A percentile compares a stretch with the other conserved stretches of the same genome.
Conservation (phyloP, 2,113 vertebrate genomes). For the Candoia aspera region DNA sequence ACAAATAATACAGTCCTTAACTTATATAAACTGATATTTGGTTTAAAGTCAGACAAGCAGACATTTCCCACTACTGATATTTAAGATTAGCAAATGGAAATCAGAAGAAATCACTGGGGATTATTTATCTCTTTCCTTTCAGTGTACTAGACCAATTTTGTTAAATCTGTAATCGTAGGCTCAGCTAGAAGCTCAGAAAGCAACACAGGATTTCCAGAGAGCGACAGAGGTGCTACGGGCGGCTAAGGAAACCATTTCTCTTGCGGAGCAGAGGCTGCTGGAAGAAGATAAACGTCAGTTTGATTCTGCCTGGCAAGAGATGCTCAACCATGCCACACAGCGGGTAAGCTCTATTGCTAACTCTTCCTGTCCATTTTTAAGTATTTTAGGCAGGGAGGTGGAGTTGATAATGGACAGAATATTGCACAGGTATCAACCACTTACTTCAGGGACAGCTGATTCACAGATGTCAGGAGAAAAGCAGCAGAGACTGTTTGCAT, state of each 20-base stretch:
- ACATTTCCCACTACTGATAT: not conserved
- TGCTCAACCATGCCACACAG: slow-evolving; percentile 97
- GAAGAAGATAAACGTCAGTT: slow-evolving; percentile 95
- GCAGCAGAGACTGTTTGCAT: not conserved
- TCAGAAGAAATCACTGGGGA: not conserved
- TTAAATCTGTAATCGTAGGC: slow-evolving; percentile 72
- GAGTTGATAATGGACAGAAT: not conserved
- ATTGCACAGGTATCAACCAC: not conserved
- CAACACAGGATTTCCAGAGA: slow-evolving; percentile 95
- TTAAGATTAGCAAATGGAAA: not conserved
- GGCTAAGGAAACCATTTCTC: slow-evolving; percentile 94
- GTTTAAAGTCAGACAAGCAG: not conserved
- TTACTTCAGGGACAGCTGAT: not conserved
- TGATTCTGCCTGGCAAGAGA: slow-evolving; percentile 98
- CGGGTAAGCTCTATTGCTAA: slow-evolving; percentile 72
- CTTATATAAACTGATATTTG: not conserved
- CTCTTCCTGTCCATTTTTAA: not conserved
- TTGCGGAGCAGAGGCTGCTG: slow-evolving; percentile 91
- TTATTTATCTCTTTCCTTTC: not conserved
- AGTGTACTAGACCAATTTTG: not conserved
- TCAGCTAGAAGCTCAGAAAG: slow-evolving; percentile 92
- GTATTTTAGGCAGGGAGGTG: not conserved
- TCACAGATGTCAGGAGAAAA: not conserved
- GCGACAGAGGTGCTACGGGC: slow-evolving; percentile 92
- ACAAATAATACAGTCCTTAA: not conserved